Base-by-base conservation (phyloP, 2,888 invertebrate species). In the Orchesellides sinensis region DNA sequence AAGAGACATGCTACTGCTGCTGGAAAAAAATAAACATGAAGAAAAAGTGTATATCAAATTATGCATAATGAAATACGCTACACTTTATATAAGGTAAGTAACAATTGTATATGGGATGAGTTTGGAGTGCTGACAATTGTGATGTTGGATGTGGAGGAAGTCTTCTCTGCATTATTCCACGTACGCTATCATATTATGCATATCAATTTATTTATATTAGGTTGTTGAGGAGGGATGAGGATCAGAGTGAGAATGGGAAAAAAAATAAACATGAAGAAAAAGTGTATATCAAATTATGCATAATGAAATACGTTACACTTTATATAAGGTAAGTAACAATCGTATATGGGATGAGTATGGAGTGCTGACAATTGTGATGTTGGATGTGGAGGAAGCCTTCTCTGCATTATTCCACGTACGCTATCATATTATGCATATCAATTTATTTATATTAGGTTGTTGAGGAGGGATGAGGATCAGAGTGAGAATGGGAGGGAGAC, bases 381-480 rank as follows among this genome's bases (percentile, higher is more conserved):
- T 32, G 32, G 10, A 32, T 32, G 32, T 32, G 32, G 10, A 32
- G 5, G 32, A 5, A 32, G 6, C 6, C 10, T 32, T 5, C 32
- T 32, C 5, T 10, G 5, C 32, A 5, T 32, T 6, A 6, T 32
- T 5, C 32, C 40, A n/a, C n/a, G n/a, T n/a, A n/a, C n/a, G n/a
- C n/a, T n/a, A n/a, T n/a, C n/a, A n/a, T n/a, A n/a, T n/a, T 40
- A 5, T n/a, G 17, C 17, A 49, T 17, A 49, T 49, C 49, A 49
- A 49, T 49, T 17, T 17, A 21, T 49, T 49, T 49, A 49, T 49
- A 17, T 49, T 49, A 17, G 12, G 49, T 49, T 10, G 47, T 54
- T 40, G n/a, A 70, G 21, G 72, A 45, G 45, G 45, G 27, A 49
- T 35, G 29, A 54, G 54, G 69, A 69, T 56, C 25, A 45, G 40